Conservation (phyloP, 1,140 invertebrate genomes). For the Coptotermes formosanus region DNA sequence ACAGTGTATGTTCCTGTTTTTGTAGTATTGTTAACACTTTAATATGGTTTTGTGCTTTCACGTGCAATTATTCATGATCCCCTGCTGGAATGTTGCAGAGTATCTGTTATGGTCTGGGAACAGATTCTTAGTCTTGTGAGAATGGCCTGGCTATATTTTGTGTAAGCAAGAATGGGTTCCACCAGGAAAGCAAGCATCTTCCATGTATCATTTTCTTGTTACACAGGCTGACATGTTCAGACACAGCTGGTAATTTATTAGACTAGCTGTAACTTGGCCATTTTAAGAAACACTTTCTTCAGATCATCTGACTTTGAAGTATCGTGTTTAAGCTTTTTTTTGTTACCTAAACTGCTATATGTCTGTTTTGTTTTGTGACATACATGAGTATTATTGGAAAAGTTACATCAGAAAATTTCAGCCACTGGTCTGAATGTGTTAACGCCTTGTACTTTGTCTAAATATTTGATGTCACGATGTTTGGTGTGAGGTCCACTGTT, state of each 20-base stretch:
- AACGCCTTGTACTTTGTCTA: background rate
- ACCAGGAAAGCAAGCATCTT: constrained; percentile 14
- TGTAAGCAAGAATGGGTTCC: background rate
- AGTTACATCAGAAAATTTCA: too few species aligned
- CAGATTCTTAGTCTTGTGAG: background rate
- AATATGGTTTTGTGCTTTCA: background rate
- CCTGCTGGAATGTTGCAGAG: background rate
- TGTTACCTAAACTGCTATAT: too few species aligned
- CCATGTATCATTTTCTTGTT: background rate
- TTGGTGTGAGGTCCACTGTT: background rate
- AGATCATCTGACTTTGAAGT: too few species aligned
- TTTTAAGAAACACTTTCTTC: too few species aligned
- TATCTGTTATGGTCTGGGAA: background rate
- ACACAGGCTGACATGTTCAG: background rate
- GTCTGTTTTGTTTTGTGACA: too few species aligned
- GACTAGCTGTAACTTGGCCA: too few species aligned
- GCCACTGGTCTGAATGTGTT: too few species aligned
- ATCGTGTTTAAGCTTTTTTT: too few species aligned
- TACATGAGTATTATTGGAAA: too few species aligned
- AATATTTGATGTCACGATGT: background rate
- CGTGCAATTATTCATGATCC: background rate
- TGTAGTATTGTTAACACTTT: background rate
- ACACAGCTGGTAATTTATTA: too few species aligned
- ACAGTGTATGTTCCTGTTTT: background rate
- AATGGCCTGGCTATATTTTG: background rate